These are phyloP conservation scores for Amazona vittata DNA, from an alignment of 2,113 vertebrate species.

Conservation along the genomic window DNA sequence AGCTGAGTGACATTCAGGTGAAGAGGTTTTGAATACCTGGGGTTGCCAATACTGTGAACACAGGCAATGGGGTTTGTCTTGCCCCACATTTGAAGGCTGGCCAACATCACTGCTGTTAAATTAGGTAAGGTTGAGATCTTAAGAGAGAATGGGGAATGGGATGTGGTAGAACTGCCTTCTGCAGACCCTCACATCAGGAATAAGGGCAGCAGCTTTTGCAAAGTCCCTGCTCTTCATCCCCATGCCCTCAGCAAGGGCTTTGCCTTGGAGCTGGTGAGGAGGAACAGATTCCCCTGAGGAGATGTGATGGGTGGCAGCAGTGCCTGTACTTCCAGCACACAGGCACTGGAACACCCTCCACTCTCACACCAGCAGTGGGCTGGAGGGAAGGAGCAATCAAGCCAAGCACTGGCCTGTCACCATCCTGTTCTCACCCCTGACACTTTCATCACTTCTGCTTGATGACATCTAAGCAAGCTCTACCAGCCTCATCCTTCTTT, in stretches of 20 bases:
- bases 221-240: neutral
- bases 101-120: neutral
- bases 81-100: neutral
- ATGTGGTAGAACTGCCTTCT: neutral
- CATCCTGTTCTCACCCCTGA: neutral
- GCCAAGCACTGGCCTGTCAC: neutral
- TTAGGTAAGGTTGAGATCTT: neutral
- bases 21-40: neutral
- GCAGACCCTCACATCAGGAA: neutral
- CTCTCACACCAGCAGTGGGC: neutral
- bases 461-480: neutral
- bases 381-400: neutral
- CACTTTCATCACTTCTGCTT: neutral
- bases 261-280: neutral
- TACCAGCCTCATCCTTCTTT: neutral
- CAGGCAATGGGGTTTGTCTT: neutral
- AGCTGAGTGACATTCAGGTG: neutral
- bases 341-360: neutral
- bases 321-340: neutral
- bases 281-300: neutral
- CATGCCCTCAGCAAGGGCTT: neutral
- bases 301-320: accelerated
- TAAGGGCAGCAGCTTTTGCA: neutral
- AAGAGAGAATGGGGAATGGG: neutral
- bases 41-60: neutral